phyloP scores from a whole-genome alignment of 2,888 invertebrate species.

The Argyresthia albistria region DNA sequence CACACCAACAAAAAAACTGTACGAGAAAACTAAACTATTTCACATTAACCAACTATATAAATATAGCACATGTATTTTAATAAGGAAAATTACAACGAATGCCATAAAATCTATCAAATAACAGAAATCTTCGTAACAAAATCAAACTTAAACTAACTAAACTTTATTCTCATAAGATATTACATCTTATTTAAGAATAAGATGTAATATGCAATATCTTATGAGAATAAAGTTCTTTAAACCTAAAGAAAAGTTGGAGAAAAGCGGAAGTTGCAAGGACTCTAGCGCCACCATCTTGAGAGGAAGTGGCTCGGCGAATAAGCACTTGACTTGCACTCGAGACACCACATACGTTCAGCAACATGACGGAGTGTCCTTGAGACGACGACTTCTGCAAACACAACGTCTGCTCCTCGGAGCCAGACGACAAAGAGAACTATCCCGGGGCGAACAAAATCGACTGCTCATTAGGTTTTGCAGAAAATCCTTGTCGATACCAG shows the following conservation, averaged over 20 bases:
- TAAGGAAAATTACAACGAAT: too few relatives aligned
- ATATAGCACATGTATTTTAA: too few relatives aligned
- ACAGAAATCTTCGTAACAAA: too few relatives aligned
- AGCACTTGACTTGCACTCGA: conserved; percentile 46
- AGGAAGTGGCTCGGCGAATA: conserved; percentile 56
- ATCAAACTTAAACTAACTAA: too few relatives aligned
- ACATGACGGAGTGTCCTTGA: conserved; percentile 8
- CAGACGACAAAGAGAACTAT: conserved; percentile 4
- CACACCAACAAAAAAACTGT: too few relatives aligned
- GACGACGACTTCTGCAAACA: conserved; percentile 10
- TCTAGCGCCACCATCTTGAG: conserved; percentile 26
- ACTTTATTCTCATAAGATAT: too few relatives aligned
- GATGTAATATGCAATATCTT: too few relatives aligned
- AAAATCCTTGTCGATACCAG: not conserved
- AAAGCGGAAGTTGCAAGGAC: not conserved
- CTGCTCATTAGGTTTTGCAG: not conserved
- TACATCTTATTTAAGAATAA: too few relatives aligned
- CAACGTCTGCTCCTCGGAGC: not conserved
- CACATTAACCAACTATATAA: too few relatives aligned
- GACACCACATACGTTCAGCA: conserved; percentile 33
- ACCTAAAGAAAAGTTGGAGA: not conserved
- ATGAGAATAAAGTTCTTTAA: too few relatives aligned
- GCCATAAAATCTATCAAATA: too few relatives aligned
- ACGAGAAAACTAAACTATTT: too few relatives aligned
- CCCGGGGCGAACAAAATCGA: not conserved